Percentiles rank a stretch among this genome's conserved stretches.
Conservation (phyloP, 2,888 invertebrate genomes). For the Lycia hirtaria region DNA sequence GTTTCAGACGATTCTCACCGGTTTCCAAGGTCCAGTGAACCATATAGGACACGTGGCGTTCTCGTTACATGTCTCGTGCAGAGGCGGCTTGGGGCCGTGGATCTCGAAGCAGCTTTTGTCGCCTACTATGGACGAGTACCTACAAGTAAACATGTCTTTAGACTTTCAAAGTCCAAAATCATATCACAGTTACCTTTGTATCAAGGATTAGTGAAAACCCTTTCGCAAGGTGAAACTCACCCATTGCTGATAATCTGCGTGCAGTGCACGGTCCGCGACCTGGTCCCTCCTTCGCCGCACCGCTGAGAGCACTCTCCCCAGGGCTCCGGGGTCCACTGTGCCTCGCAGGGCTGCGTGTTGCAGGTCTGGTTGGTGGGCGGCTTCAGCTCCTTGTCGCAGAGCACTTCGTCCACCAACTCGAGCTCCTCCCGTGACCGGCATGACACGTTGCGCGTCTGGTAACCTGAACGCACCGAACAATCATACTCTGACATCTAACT, state of each 20-base stretch:
- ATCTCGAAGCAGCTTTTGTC: constrained; percentile 90
- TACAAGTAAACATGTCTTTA: constrained; percentile 46
- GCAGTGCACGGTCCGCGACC: constrained; percentile 91
- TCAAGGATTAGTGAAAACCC: no score
- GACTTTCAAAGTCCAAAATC: background rate
- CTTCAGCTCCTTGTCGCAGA: constrained; percentile 92
- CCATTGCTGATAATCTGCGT: constrained; percentile 91
- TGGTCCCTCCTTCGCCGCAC: constrained; percentile 91
- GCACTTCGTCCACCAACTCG: constrained; percentile 88
- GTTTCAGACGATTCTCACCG: constrained; percentile 85
- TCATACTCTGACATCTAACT: no score
- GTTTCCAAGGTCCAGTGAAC: constrained; percentile 95
- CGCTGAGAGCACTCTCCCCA: constrained; percentile 94
- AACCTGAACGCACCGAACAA: constrained; percentile 76
- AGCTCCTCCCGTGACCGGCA: constrained; percentile 92
- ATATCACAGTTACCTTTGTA: background rate
- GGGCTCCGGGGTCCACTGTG: constrained; percentile 91
- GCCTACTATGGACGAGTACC: constrained; percentile 88
- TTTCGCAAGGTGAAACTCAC: constrained; percentile 65
- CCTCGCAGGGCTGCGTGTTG: constrained; percentile 90
- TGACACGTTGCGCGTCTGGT: constrained; percentile 90
- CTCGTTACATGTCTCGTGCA: constrained; percentile 90
- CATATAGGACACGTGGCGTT: constrained; percentile 93
- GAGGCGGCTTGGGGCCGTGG: constrained; percentile 89
- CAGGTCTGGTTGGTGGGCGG: constrained; percentile 91